These are phyloP conservation scores for Callosobruchus maculatus DNA, from an alignment of 2,888 invertebrate species.

Conservation along the genomic window DNA sequence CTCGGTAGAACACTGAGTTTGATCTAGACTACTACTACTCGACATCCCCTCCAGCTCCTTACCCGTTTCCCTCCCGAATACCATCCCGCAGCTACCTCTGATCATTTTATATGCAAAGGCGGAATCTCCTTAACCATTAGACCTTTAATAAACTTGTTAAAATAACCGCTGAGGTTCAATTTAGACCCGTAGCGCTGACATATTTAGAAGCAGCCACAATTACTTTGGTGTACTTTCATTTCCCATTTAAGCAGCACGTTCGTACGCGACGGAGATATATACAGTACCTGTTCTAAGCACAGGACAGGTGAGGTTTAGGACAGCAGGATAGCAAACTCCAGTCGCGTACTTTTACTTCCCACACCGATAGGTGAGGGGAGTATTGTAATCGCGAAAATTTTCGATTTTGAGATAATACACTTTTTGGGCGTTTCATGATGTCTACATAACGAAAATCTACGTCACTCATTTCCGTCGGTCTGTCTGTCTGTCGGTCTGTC, in stretches of 20 bases:
- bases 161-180: conserved; percentile 32
- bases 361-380: too few species aligned
- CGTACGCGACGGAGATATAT: neutral
- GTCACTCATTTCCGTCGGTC: too few species aligned
- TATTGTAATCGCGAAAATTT: too few species aligned
- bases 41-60: neutral
- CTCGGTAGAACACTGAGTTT: too few species aligned
- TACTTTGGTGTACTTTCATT: conserved; percentile 18
- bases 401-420: too few species aligned
- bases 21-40: too few species aligned
- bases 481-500: too few species aligned
- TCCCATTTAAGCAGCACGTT: conserved; percentile 9
- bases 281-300: neutral
- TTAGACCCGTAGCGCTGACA: conserved; percentile 25
- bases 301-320: too few species aligned
- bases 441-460: too few species aligned
- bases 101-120: conserved; percentile 33
- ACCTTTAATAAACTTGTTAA: conserved; percentile 35
- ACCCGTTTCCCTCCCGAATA: neutral
- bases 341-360: too few species aligned
- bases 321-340: too few species aligned
- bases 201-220: conserved; percentile 21
- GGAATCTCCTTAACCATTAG: conserved; percentile 33
- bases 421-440: too few species aligned
- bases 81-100: neutral